Evolutionary conservation across 2,797 vertebrate genomes (phyloP).

Genomic region (Enteromius radiatus): DNA sequence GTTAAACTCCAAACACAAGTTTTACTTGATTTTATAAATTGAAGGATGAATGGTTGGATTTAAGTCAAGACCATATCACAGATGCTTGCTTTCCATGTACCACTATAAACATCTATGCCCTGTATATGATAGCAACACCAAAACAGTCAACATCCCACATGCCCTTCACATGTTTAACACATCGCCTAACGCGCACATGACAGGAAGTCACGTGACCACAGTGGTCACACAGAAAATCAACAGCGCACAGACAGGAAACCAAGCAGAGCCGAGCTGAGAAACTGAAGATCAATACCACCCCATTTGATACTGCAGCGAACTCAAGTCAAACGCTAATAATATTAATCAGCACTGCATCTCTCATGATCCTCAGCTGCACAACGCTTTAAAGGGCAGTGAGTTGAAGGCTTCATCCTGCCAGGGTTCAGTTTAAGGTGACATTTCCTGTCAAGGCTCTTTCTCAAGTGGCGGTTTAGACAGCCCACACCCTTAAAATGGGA

Average conservation of each 20-base stretch:
- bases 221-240: neutral
- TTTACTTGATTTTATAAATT: neutral
- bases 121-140: neutral
- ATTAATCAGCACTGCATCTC: neutral
- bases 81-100: neutral
- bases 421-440: neutral
- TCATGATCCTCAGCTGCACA: conserved; percentile 15
- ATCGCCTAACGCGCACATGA: neutral
- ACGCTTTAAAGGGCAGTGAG: neutral
- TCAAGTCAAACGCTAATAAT: neutral
- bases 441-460: conserved; percentile 5
- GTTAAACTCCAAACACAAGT: neutral
- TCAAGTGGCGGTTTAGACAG: neutral
- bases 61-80: neutral
- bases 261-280: neutral
- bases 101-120: neutral
- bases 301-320: neutral
- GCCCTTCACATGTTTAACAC: neutral
- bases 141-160: neutral
- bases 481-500: conserved; percentile 14
- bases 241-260: conserved; percentile 42
- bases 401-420: neutral
- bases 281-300: neutral
- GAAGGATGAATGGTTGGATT: neutral
- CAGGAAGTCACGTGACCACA: neutral